Evolutionary conservation across 2,797 vertebrate species (phyloP).

Genomic region (Sebastes alutus): DNA sequence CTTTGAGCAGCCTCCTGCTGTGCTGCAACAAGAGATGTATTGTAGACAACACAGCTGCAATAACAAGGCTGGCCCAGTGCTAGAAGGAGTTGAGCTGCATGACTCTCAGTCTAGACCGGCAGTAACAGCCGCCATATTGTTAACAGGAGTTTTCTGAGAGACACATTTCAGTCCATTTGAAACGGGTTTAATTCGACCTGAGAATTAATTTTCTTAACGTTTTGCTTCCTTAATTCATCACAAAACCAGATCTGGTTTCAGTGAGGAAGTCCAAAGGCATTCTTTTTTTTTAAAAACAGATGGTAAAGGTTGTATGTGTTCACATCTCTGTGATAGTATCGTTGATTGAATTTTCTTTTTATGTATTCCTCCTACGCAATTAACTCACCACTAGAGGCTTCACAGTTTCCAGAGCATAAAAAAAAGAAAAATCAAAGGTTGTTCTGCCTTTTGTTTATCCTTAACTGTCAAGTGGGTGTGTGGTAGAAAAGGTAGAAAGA

Average conservation of each 20-base stretch:
- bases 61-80: conserved; percentile 75
- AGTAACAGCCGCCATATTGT: conserved; percentile 60
- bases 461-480: background rate
- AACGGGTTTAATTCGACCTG: background rate
- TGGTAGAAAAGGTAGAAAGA: background rate
- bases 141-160: conserved; percentile 34
- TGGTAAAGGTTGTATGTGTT: background rate
- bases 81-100: conserved; percentile 62
- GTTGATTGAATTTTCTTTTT: conserved; percentile 10
- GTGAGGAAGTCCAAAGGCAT: background rate
- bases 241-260: background rate
- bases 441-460: conserved; percentile 3
- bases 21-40: conserved; percentile 79
- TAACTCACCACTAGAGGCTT: conserved; percentile 3
- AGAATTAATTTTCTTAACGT: background rate
- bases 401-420: background rate
- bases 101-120: conserved; percentile 67
- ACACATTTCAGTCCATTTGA: background rate
- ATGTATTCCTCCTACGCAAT: conserved; percentile 12
- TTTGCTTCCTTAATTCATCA: background rate
- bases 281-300: background rate
- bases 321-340: background rate
- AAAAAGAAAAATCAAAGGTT: background rate
- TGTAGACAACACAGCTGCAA: conserved; percentile 83
- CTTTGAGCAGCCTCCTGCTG: conserved; percentile 72